Percentiles rank a stretch among this genome's conserved stretches.
Evolutionary conservation across 1,140 invertebrate genomes (phyloP).

Genomic region (Drosophila repletoides): DNA sequence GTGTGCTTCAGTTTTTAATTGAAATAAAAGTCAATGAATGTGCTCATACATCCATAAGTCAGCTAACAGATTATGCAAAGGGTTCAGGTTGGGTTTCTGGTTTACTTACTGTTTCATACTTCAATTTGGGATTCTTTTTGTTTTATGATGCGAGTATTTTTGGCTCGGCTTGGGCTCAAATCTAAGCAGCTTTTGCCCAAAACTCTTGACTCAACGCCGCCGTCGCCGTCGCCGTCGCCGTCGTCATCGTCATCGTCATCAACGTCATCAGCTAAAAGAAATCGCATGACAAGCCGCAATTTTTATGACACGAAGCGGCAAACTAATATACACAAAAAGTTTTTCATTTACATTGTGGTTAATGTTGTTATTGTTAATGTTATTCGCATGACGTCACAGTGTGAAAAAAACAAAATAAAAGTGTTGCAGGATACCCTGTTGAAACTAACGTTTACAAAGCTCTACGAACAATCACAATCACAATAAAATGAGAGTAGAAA

Average conservation of each 20-base stretch:
- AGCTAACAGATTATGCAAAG: slow-evolving; percentile 36
- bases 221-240: background rate
- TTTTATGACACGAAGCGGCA: slow-evolving; percentile 64
- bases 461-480: too few relatives aligned
- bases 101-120: background rate
- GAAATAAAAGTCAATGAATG: slow-evolving; percentile 13
- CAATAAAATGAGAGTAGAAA: background rate
- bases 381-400: slow-evolving; percentile 56
- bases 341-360: slow-evolving; percentile 62
- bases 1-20: slow-evolving; percentile 28
- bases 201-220: slow-evolving; percentile 1
- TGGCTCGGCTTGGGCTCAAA: background rate
- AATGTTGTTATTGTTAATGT: slow-evolving; percentile 30
- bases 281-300: slow-evolving; percentile 75
- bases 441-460: background rate
- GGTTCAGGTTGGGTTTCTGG: slow-evolving; percentile 3
- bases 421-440: background rate
- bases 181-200: slow-evolving; percentile 8
- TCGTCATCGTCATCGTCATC: slow-evolving; percentile 6
- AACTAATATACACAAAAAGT: slow-evolving; percentile 55
- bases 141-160: background rate
- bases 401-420: background rate
- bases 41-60: slow-evolving; percentile 1
- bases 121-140: background rate
- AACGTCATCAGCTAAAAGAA: slow-evolving; percentile 37